Conservation (phyloP, 1,140 invertebrate species). For the silkworm (Bombyx mori) region DNA sequence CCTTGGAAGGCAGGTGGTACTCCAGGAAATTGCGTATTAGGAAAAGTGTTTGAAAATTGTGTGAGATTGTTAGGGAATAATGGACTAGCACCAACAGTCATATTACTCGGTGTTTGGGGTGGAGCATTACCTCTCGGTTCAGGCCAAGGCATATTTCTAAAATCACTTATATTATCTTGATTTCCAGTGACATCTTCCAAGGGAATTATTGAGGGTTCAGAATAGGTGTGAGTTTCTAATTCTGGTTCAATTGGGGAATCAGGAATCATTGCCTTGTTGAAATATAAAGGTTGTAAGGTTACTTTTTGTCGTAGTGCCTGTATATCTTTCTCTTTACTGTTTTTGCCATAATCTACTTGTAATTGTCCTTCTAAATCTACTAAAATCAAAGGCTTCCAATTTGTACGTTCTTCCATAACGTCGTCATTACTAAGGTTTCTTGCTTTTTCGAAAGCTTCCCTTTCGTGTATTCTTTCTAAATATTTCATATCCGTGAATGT, state of each 20-base stretch:
- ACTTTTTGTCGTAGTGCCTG: conserved; percentile 88
- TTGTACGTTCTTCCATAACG: conserved; percentile 82
- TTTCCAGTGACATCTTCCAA: conserved; percentile 89
- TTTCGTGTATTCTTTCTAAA: conserved; percentile 88
- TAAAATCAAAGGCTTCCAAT: conserved; percentile 78
- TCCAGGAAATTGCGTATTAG: conserved; percentile 44
- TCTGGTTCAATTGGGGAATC: conserved; percentile 90
- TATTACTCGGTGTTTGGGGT: conserved; percentile 28
- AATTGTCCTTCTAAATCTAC: conserved; percentile 77
- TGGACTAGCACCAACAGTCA: conserved; percentile 35
- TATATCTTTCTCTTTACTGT: conserved; percentile 88
- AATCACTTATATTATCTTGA: conserved; percentile 84
- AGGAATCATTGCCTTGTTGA: conserved; percentile 87
- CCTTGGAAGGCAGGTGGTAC: conserved; percentile 48
- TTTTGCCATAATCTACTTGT: conserved; percentile 79
- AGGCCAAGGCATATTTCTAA: conserved; percentile 82
- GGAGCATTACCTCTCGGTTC: conserved; percentile 80
- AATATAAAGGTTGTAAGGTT: conserved; percentile 88
- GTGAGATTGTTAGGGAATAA: conserved; percentile 68
- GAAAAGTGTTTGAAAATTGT: conserved; percentile 62
- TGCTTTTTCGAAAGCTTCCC: conserved; percentile 83
- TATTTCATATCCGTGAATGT: conserved; percentile 94
- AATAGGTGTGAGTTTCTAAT: conserved; percentile 80
- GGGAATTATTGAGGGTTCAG: conserved; percentile 87
- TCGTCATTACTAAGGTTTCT: conserved; percentile 84